A percentile compares a stretch with the other conserved stretches of the same genome.
Conservation (phyloP, 2,888 invertebrate genomes). For the Tigriopus californicus region DNA sequence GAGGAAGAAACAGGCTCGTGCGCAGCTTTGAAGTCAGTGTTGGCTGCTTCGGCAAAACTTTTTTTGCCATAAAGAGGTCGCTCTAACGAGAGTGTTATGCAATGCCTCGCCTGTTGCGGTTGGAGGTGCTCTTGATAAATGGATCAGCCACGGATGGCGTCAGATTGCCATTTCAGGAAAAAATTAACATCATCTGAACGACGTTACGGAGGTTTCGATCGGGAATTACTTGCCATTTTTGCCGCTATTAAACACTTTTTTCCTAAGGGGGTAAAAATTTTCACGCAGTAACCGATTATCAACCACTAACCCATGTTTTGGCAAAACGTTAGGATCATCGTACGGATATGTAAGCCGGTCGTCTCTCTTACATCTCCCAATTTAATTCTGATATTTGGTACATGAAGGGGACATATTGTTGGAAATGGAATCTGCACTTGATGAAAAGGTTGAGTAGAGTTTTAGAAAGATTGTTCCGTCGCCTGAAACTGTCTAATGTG, state of each 20-base stretch:
- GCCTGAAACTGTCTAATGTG: no score
- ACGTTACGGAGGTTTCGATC: neutral
- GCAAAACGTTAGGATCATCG: conserved; percentile 21
- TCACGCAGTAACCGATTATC: neutral
- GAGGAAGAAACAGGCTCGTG: no score
- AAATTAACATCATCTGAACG: neutral
- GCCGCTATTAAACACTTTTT: neutral
- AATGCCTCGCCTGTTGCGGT: neutral
- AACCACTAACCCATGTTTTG: neutral
- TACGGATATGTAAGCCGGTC: conserved; percentile 25
- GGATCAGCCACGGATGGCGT: neutral
- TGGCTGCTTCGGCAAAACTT: no score
- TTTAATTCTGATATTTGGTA: conserved; percentile 25
- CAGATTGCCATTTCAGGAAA: neutral
- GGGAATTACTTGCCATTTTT: neutral
- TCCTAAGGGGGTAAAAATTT: neutral
- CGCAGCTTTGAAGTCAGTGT: no score
- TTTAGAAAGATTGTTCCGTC: no score
- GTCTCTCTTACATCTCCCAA: conserved; percentile 23
- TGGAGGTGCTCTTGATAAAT: neutral
- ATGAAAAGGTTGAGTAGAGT: no score
- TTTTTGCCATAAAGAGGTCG: no score
- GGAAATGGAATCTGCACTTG: no score
- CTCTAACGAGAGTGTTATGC: no score
- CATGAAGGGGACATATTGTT: no score